Evolutionary conservation across 2,113 vertebrate species (phyloP).

Genomic region (Epinephelus moara): DNA sequence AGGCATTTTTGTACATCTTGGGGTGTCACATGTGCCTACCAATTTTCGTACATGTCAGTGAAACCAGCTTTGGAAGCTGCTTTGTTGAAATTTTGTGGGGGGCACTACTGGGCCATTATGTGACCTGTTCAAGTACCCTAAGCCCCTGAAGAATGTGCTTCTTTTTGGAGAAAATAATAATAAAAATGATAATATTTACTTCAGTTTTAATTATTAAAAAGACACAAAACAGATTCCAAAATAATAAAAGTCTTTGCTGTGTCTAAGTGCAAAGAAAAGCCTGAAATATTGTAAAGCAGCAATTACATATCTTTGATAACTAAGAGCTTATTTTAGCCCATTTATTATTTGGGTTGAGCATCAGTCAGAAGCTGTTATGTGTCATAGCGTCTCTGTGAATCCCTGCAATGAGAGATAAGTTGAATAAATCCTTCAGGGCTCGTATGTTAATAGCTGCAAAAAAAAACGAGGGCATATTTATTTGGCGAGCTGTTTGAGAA

Average conservation of each 20-base stretch:
- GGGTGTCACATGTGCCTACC: no score
- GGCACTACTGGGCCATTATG: no score
- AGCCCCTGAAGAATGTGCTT: no score
- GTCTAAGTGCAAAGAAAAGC: neutral
- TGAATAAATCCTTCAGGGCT: slow-evolving; percentile 38
- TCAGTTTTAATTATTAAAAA: neutral
- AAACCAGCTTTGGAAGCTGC: no score
- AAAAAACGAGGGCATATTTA: neutral
- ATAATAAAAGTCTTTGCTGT: neutral
- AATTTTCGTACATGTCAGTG: no score
- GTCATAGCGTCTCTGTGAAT: slow-evolving; percentile 11
- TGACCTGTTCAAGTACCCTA: no score
- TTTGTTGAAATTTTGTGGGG: no score
- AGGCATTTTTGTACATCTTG: no score
- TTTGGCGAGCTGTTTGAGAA: neutral
- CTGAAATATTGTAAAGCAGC: neutral
- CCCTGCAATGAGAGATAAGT: slow-evolving; percentile 41
- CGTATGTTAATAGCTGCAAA: slow-evolving; percentile 19
- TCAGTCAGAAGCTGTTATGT: slow-evolving; percentile 12
- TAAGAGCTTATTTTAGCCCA: neutral
- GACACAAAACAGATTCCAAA: neutral
- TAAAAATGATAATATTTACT: no score
- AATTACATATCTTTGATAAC: neutral
- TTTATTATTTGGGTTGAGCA: slow-evolving; percentile 2
- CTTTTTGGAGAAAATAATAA: no score